Evolutionary conservation across 2,113 vertebrate genomes (phyloP).

Genomic region (Leucopsar rothschildi): DNA sequence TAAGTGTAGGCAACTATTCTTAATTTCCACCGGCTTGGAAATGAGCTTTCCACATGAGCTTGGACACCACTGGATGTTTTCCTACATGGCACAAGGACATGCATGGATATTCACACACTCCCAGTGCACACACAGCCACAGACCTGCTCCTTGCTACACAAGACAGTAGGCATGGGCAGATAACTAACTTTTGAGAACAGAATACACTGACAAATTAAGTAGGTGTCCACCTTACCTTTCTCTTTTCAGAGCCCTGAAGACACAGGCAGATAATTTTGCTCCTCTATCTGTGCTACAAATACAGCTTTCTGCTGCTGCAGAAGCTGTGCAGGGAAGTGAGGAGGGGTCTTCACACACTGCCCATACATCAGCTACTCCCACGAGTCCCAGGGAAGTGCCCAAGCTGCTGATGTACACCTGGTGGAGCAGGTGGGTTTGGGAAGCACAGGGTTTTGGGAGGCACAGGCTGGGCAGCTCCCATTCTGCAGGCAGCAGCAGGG

Average conservation of each 20-base stretch:
- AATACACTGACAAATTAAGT: neutral
- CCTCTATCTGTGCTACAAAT: neutral
- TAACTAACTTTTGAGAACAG: neutral
- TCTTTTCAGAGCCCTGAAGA: neutral
- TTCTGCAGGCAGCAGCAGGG: neutral
- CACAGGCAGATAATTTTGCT: neutral
- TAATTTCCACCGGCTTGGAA: neutral
- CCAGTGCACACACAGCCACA: neutral
- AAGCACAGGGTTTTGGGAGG: neutral
- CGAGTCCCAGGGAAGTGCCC: neutral
- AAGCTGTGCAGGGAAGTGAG: neutral
- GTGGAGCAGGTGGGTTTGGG: neutral
- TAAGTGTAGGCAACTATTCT: neutral
- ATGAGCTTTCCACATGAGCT: neutral
- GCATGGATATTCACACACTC: accelerated
- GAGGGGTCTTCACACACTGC: neutral
- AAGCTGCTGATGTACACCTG: neutral
- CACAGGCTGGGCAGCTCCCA: neutral
- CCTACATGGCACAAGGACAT: neutral
- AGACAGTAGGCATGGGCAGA: neutral
- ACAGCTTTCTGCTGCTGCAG: neutral
- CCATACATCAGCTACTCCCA: neutral
- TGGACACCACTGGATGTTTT: neutral
- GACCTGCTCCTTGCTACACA: neutral
- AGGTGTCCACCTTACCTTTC: neutral